These are phyloP conservation scores for Napeogenes sylphis DNA, from an alignment of 2,888 invertebrate species.

Conservation along the genomic window DNA sequence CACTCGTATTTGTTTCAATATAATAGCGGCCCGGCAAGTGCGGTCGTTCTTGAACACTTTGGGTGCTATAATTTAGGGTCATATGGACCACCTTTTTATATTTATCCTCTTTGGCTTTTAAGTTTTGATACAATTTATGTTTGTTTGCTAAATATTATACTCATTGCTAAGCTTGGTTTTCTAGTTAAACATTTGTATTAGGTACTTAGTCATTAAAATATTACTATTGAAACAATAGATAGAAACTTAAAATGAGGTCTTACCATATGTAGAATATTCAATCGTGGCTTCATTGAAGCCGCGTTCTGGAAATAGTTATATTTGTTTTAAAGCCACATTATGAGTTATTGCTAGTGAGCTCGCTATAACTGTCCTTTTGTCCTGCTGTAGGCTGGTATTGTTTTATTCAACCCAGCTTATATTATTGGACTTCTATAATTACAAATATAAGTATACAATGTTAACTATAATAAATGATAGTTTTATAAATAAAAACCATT, in stretches of 20 bases:
- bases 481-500: too few relatives aligned
- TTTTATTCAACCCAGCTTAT: conserved; percentile 2
- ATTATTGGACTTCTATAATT: neutral
- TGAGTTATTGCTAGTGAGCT: conserved; percentile 16
- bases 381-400: conserved; percentile 10
- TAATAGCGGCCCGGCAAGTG: conserved; percentile 11
- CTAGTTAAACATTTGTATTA: too few relatives aligned
- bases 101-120: neutral
- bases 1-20: conserved; percentile 41
- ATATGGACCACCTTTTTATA: neutral
- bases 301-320: conserved; percentile 11
- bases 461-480: neutral
- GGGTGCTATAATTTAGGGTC: conserved; percentile 15
- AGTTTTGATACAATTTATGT: neutral
- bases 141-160: neutral
- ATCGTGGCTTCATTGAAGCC: conserved; percentile 5
- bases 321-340: conserved; percentile 19
- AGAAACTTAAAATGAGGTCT: neutral
- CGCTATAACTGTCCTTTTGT: conserved; percentile 24
- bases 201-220: too few relatives aligned
- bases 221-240: too few relatives aligned
- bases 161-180: too few relatives aligned
- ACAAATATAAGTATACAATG: neutral
- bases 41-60: conserved; percentile 6
- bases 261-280: neutral